Conservation (phyloP, 35 echinoderm and acorn worm genomes). For the Ophioderma brevispina region DNA sequence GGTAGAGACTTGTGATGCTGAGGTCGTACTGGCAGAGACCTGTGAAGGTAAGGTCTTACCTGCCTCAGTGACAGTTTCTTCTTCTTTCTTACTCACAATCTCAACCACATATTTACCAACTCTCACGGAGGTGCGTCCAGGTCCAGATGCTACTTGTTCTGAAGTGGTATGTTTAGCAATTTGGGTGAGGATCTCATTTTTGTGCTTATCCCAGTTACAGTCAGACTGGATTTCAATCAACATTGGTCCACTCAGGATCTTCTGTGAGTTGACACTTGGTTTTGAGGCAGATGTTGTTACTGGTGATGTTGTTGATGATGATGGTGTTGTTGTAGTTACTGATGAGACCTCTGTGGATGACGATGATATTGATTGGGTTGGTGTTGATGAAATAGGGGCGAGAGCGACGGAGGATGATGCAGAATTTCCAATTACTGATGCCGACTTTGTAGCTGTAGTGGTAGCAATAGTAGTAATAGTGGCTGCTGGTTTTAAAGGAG, state of each 20-base stretch:
- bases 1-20: neutral
- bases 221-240: constrained; percentile 52
- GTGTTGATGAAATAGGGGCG: neutral
- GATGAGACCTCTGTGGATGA: neutral
- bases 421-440: neutral
- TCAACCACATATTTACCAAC: constrained; percentile 43
- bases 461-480: neutral
- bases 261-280: neutral
- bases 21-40: neutral
- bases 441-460: neutral
- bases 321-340: neutral
- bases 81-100: constrained; percentile 14
- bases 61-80: neutral
- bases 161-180: constrained; percentile 30
- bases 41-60: neutral
- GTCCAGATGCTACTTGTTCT: neutral
- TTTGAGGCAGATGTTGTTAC: neutral
- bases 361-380: neutral
- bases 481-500: neutral
- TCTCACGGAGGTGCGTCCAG: neutral
- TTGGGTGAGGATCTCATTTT: constrained; percentile 18
- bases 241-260: neutral
- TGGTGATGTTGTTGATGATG: neutral
- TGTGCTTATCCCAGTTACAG: constrained; percentile 21
- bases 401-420: neutral